Base-by-base conservation (phyloP, 2,113 vertebrate species). In the Bombycilla garrulus region DNA sequence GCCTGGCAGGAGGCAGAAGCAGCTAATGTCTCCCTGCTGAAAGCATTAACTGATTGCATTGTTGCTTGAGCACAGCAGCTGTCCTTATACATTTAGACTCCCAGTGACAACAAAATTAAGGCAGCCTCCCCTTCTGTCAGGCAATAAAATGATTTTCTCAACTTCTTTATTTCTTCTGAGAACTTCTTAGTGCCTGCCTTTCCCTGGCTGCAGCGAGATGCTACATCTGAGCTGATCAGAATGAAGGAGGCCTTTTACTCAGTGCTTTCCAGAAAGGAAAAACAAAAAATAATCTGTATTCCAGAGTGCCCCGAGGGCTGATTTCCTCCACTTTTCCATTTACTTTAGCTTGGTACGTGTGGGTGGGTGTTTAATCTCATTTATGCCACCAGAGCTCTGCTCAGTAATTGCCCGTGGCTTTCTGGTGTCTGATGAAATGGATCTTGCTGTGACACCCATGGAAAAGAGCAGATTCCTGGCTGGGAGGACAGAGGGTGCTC, bases 71-170 rank as follows among this genome's bases (percentile, higher is more conserved):
- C 97, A 97, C 97, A 97, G 97, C 97, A 97, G 97, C 96, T 97
- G 97, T 97, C 97, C 96, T 97, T 94, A 96, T n/a, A 93, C 95
- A 97, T 97, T 97, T 97, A 97, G 96, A 94, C 96, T 97, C 96
- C 97, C 92, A 97, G 97, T 97, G 97, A 97, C 97, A 97, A 97
- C 96, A 96, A 97, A 97, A 97, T 97, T 97, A 97, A 97, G 96
- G 95, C 96, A 97, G 92, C 92, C 90, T 88, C 86, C 80, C 96
- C 95, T 97, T 94, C 96, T 97, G 95, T 92, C 93, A 97, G 93
- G 95, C 91, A 92, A 97, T 96, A 96, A 92, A 93, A 97, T 96
- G 90, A 97, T 96, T 97, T 95, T 96, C 88, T 92, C 89, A 88
- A 95, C 94, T 97, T 97, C 91, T 93, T 97, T 94, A 92, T 94